Base-by-base conservation (phyloP, 2,888 invertebrate species). In the Nasonovia ribisnigri region DNA sequence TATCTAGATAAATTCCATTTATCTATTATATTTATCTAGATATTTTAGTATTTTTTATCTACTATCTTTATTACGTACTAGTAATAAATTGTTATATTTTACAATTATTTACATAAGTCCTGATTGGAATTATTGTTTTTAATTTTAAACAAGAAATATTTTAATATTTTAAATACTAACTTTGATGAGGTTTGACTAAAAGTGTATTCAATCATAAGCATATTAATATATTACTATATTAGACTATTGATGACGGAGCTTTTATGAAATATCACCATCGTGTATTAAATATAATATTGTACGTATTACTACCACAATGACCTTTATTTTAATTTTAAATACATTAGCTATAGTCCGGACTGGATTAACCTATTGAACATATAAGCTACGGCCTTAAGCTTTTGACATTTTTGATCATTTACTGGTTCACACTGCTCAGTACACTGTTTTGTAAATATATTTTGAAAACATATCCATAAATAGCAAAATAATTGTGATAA, bases 361-460 rank as follows among this genome's bases (percentile, higher is more conserved):
- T 48, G n/a, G 46, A 87, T 48, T 48, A 87, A 87, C 48, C n/a
- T 87, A 87, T 20, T 87, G 48, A 87, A 87, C n/a, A n/a, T 48
- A 48, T n/a, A 48, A 87, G 6, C 26, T 13, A 48, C 16, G 20
- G 43, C 29, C n/a, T 77, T 90, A 42, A 20, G 48, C 48, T 48
- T 26, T 87, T 48, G 48, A 87, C 6, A 87, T 48, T 87, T 87
- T n/a, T 48, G 2, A 87, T 87, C 0, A n/a, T 48, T 48, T 48
- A 87, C 16, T n/a, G 1, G 36, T 77, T 0, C 11, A 46, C 46
- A 46, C 46, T 46, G 20, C 77, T 10, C 36, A 36, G 16, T 20
- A 36, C 6, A 77, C 77, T 26, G 26, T 57, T 26, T 77, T 77
- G 20, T 36, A 77, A 36, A 77, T 77, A 36, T 6, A 16, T n/a